Percentiles rank a stretch among this genome's conserved stretches.
These are phyloP conservation scores for Acrobasis consociella DNA, from an alignment of 2,888 invertebrate genomes.

Conservation along the genomic window DNA sequence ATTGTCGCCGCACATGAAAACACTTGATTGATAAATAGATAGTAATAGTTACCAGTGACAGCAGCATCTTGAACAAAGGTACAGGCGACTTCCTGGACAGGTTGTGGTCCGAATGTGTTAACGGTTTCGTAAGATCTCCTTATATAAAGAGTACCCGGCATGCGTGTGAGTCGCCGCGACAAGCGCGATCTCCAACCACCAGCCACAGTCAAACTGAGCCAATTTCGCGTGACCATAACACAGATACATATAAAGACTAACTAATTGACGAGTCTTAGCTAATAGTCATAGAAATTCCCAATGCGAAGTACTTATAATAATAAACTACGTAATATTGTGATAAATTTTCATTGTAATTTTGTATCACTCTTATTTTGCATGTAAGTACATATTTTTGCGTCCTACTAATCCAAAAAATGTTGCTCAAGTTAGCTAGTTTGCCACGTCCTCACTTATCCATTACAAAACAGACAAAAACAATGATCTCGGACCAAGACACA, in stretches of 20 bases:
- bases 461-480: too few relatives aligned
- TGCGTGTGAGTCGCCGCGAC: constrained; percentile 53
- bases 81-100: constrained; percentile 76
- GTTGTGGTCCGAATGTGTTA: constrained; percentile 73
- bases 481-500: too few relatives aligned
- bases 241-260: constrained; percentile 3
- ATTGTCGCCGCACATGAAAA: constrained; percentile 20
- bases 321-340: neutral
- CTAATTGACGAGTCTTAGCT: constrained; percentile 3
- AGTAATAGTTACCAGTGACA: constrained; percentile 57
- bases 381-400: too few relatives aligned
- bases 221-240: constrained; percentile 58
- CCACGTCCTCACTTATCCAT: too few relatives aligned
- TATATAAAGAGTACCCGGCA: constrained; percentile 70
- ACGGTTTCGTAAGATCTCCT: constrained; percentile 77
- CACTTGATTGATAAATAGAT: constrained; percentile 30
- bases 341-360: neutral
- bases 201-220: constrained; percentile 69
- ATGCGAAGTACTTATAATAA: neutral
- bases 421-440: too few relatives aligned
- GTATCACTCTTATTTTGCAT: too few relatives aligned
- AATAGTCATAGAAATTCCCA: neutral
- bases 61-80: constrained; percentile 66
- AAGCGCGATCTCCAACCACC: constrained; percentile 53
- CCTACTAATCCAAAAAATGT: too few relatives aligned